phyloP scores from a whole-genome alignment of 2,888 invertebrate genomes.

The Drosophila neoperkinsi region DNA sequence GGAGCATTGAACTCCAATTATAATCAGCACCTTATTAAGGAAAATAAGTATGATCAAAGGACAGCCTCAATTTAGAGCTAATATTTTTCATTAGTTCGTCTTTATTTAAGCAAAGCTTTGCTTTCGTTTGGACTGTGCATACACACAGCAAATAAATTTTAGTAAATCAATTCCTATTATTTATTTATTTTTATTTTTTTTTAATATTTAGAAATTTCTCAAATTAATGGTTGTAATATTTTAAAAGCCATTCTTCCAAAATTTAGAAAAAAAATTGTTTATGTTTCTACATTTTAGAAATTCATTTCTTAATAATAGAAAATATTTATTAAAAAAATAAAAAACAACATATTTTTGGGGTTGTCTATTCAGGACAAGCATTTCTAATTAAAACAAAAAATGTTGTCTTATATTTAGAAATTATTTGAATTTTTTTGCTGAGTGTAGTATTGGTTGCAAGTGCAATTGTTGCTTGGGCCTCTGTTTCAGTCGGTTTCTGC shows the following conservation, averaged over 20 bases:
- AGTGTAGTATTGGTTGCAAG: constrained; percentile 2
- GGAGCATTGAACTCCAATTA: constrained; percentile 64
- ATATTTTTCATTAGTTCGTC: neutral
- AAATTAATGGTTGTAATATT: too few species aligned
- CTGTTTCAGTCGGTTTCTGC: constrained; percentile 3
- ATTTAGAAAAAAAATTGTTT: neutral
- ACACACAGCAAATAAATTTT: neutral
- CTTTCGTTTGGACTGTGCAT: neutral
- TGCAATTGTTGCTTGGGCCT: constrained; percentile 10
- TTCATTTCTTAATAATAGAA: neutral
- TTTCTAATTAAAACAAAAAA: neutral
- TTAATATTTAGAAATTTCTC: neutral
- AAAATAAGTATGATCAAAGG: neutral
- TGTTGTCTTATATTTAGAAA: neutral
- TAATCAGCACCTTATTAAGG: constrained; percentile 31
- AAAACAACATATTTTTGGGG: neutral
- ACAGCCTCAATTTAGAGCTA: constrained; percentile 4
- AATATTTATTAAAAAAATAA: neutral
- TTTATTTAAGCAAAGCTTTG: neutral
- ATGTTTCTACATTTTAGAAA: too few species aligned
- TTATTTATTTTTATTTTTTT: too few species aligned
- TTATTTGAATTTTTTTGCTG: neutral
- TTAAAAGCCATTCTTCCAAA: neutral
- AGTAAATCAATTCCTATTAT: neutral
- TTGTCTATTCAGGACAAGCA: neutral